phyloP scores from a whole-genome alignment of 2,797 vertebrate species.

The Gobionotothen gibberifrons region DNA sequence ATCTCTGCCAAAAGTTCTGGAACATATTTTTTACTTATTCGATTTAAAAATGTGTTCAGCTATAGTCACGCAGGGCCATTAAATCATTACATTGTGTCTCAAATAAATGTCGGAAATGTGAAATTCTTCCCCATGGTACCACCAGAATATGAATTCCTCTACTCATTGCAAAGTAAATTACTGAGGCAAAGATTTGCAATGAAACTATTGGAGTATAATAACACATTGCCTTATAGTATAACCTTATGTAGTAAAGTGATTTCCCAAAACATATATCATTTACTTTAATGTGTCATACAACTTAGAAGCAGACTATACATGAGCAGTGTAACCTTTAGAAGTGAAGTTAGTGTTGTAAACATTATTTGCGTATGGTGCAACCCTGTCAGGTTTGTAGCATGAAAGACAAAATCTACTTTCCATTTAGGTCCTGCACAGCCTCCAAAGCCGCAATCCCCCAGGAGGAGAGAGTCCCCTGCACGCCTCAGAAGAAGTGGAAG shows the following conservation, averaged over 20 bases:
- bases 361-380: not conserved
- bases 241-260: not conserved
- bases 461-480: constrained; percentile 77
- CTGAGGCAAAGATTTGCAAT: too few species aligned
- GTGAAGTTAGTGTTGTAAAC: too few species aligned
- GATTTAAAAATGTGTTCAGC: constrained; percentile 3
- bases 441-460: constrained; percentile 78
- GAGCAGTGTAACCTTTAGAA: not conserved
- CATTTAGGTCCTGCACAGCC: constrained; percentile 71
- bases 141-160: not conserved
- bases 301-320: not conserved
- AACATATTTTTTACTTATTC: not conserved
- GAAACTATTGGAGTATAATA: not conserved
- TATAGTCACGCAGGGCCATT: not conserved
- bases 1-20: not conserved
- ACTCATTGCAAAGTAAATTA: too few species aligned
- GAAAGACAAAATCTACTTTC: constrained; percentile 8
- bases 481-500: constrained; percentile 85
- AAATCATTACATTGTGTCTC: not conserved
- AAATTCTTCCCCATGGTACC: not conserved
- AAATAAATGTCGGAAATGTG: not conserved
- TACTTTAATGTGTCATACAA: not conserved
- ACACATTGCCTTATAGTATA: too few species aligned
- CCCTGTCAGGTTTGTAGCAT: not conserved
- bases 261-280: not conserved